Percentiles rank a stretch among this genome's conserved stretches.
phyloP scores from a whole-genome alignment of 2,888 invertebrate species.

The Leptothorax acervorum region DNA sequence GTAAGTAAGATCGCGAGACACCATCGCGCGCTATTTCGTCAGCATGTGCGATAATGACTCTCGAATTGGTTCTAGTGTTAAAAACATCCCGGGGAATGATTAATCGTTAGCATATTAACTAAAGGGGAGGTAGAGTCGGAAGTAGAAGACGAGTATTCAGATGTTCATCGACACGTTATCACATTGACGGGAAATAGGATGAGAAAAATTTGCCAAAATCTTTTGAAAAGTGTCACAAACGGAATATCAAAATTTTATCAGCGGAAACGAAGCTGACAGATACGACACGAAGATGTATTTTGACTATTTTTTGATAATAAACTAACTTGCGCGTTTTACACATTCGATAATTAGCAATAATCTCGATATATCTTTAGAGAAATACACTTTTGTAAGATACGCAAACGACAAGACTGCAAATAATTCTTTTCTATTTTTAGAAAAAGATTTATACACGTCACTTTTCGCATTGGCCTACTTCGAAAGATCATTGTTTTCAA shows the following conservation, averaged over 20 bases:
- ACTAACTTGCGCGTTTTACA: neutral
- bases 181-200: neutral
- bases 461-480: slow-evolving; percentile 30
- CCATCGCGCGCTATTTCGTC: neutral
- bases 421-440: slow-evolving; percentile 22
- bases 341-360: slow-evolving; percentile 42
- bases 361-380: neutral
- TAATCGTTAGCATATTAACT: slow-evolving; percentile 4
- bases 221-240: neutral
- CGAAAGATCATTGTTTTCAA: neutral
- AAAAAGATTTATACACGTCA: slow-evolving; percentile 48
- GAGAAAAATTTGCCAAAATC: neutral
- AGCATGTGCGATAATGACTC: slow-evolving; percentile 17
- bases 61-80: neutral
- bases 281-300: neutral
- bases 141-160: slow-evolving; percentile 7
- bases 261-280: neutral
- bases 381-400: slow-evolving; percentile 15
- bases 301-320: neutral
- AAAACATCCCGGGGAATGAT: neutral
- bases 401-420: slow-evolving; percentile 57
- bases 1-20: slow-evolving; percentile 60
- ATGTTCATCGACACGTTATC: neutral
- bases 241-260: neutral
- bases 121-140: slow-evolving; percentile 11